Percentiles rank a stretch among this genome's conserved stretches.
These are phyloP conservation scores for Xylophagus ater DNA, from an alignment of 2,888 invertebrate genomes.

Conservation along the genomic window DNA sequence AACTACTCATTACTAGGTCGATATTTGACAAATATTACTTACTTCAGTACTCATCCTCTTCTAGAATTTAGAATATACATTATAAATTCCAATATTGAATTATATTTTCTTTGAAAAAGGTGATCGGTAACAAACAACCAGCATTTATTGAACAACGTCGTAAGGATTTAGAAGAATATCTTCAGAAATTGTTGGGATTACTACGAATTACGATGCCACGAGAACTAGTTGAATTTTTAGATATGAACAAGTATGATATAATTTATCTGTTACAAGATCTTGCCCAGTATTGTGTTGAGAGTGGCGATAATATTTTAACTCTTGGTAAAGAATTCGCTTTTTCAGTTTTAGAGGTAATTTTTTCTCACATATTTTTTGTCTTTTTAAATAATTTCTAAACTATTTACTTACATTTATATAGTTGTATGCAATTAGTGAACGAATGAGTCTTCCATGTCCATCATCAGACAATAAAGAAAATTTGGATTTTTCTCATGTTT, in stretches of 20 bases:
- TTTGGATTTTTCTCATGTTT: conserved; percentile 80
- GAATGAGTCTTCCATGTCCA: conserved; percentile 78
- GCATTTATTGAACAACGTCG: conserved; percentile 77
- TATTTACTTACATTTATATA: conserved; percentile 34
- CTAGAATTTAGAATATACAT: no score
- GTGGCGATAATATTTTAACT: conserved; percentile 56
- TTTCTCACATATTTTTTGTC: background rate
- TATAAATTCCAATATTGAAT: background rate
- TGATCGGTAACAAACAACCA: conserved; percentile 81
- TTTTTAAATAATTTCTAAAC: background rate
- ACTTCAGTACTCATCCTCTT: no score
- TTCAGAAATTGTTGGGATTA: conserved; percentile 63
- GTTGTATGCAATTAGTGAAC: conserved; percentile 81
- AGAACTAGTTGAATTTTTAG: conserved; percentile 70
- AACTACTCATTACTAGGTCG: no score
- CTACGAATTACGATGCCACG: conserved; percentile 70
- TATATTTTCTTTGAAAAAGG: no score
- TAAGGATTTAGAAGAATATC: conserved; percentile 67
- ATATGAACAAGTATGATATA: conserved; percentile 83
- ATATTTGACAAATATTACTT: no score
- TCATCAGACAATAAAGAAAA: conserved; percentile 64
- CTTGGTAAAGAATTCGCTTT: conserved; percentile 53
- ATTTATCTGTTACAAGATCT: conserved; percentile 74
- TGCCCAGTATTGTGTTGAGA: conserved; percentile 64
- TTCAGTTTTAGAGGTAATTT: conserved; percentile 62